These are phyloP conservation scores for Beaufortia kweichowensis DNA, from an alignment of 2,113 vertebrate genomes.

Conservation along the genomic window DNA sequence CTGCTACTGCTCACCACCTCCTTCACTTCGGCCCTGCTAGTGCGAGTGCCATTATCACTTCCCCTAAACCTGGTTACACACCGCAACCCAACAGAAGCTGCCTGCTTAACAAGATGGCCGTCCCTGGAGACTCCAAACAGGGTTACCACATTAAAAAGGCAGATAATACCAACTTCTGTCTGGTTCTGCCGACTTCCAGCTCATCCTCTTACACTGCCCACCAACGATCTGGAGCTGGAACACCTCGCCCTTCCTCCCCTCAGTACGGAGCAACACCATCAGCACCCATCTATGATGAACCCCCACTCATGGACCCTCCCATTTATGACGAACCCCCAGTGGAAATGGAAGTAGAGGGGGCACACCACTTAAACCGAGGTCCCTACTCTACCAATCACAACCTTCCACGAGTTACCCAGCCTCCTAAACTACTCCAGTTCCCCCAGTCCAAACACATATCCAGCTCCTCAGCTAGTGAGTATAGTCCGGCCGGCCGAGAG, in stretches of 20 bases:
- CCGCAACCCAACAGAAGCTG: slow-evolving; percentile 46
- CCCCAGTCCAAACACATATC: slow-evolving; percentile 70
- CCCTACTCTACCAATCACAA: slow-evolving; percentile 63
- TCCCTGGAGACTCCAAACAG: slow-evolving; percentile 67
- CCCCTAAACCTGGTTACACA: slow-evolving; percentile 54
- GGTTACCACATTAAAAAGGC: slow-evolving; percentile 75
- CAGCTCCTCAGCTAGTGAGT: slow-evolving; percentile 72
- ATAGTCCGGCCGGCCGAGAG: slow-evolving; percentile 78
- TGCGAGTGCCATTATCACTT: slow-evolving; percentile 51
- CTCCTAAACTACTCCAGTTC: slow-evolving; percentile 72
- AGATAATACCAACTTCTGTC: slow-evolving; percentile 73
- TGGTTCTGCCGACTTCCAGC: slow-evolving; percentile 65
- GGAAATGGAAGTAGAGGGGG: slow-evolving; percentile 75
- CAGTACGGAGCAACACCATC: slow-evolving; percentile 67
- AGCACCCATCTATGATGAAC: slow-evolving; percentile 79
- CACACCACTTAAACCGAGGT: slow-evolving; percentile 42
- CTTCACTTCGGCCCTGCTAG: slow-evolving; percentile 55
- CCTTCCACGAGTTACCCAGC: slow-evolving; percentile 67
- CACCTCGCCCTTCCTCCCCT: slow-evolving; percentile 70
- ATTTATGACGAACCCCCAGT: slow-evolving; percentile 80
- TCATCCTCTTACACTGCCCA: slow-evolving; percentile 59
- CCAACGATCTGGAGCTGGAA: slow-evolving; percentile 60
- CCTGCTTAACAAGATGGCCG: slow-evolving; percentile 55
- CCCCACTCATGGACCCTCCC: slow-evolving; percentile 72
- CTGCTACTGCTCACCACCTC: slow-evolving; percentile 59